Conservation (phyloP, 2,797 vertebrate genomes). For the Lemur catta region DNA sequence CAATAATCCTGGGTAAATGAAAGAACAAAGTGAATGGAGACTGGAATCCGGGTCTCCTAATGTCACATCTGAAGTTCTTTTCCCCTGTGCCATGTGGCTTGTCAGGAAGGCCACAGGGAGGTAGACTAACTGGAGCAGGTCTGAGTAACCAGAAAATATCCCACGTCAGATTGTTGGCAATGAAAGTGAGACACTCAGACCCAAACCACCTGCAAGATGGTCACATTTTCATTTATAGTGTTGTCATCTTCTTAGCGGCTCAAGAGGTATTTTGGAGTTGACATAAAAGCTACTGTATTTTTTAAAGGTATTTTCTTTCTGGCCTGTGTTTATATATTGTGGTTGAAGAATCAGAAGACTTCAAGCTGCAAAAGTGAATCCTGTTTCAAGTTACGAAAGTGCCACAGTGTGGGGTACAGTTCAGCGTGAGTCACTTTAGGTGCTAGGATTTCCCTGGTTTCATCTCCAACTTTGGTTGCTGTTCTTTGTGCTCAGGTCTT, state of each 20-base stretch:
- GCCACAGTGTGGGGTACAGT: not conserved
- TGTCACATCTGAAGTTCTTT: not conserved
- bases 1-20: not conserved
- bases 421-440: not conserved
- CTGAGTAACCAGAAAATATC: not conserved
- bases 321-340: not conserved
- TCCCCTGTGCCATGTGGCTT: not conserved
- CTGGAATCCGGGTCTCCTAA: not conserved
- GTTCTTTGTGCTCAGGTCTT: not conserved
- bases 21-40: not conserved
- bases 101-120: not conserved
- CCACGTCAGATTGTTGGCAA: not conserved
- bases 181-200: not conserved
- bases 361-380: conserved; percentile 26
- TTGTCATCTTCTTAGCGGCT: not conserved
- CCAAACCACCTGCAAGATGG: not conserved
- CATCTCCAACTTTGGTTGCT: not conserved
- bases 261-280: conserved; percentile 9
- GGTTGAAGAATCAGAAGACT: conserved; percentile 2
- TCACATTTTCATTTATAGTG: not conserved
- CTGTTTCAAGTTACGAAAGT: not conserved
- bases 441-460: not conserved
- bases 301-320: conserved; percentile 10
- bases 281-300: conserved; percentile 22
- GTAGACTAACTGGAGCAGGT: not conserved